A percentile compares a stretch with the other conserved stretches of the same genome.
phyloP scores from a whole-genome alignment of 2,888 invertebrate species.

The Pristionchus entomophagus region DNA sequence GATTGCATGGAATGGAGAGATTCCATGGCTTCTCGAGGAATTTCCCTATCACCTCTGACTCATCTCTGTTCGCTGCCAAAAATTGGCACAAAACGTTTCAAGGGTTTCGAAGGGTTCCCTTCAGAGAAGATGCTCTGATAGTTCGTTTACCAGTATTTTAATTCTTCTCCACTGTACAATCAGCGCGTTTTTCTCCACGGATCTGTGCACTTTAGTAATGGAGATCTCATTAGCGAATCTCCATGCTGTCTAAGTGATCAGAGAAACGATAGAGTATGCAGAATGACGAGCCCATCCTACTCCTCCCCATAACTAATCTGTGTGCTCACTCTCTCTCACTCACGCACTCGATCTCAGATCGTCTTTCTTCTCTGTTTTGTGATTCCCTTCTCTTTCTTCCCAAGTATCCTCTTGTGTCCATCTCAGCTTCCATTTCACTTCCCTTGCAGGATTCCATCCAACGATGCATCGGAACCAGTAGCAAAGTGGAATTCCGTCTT shows the following conservation, averaged over 20 bases:
- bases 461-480: not conserved
- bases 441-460: not conserved
- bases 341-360: not conserved
- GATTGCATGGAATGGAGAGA: not conserved
- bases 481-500: not conserved
- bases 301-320: no score
- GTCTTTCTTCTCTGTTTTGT: not conserved
- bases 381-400: not conserved
- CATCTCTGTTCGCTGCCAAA: not conserved
- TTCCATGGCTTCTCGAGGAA: not conserved
- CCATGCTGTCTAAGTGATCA: not conserved
- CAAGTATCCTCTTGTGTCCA: not conserved
- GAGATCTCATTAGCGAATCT: not conserved
- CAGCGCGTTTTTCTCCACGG: not conserved
- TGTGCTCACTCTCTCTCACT: not conserved
- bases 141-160: not conserved
- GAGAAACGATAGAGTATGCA: no score
- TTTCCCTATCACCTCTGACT: slow-evolving; percentile 34
- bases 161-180: not conserved
- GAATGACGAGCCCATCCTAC: no score
- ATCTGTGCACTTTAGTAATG: not conserved
- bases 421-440: not conserved
- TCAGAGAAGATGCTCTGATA: not conserved
- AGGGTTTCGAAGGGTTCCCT: no score
- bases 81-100: not conserved